phyloP scores from a whole-genome alignment of 2,113 vertebrate species.

The Neopipo cinnamomea region DNA sequence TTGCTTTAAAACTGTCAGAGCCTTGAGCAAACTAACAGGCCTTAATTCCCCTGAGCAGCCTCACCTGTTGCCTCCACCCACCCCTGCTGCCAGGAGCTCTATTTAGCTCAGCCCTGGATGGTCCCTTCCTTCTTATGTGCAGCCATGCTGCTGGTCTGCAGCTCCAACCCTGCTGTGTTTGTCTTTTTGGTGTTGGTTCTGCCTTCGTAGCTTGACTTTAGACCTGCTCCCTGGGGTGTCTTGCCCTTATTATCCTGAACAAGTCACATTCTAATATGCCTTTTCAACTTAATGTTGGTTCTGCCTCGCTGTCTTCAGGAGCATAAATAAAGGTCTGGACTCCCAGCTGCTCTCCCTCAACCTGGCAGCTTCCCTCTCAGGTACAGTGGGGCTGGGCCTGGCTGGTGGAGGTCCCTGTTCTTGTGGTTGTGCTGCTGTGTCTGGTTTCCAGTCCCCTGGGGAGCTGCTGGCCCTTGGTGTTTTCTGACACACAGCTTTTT shows the following conservation, averaged over 20 bases:
- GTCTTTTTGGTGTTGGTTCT: fast-evolving
- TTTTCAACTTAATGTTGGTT: fast-evolving
- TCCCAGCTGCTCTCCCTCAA: fast-evolving
- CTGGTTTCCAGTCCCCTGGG: background rate
- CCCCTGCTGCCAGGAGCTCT: background rate
- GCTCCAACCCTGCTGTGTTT: fast-evolving
- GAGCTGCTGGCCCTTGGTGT: background rate
- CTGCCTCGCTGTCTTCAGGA: fast-evolving
- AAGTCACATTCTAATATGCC: fast-evolving
- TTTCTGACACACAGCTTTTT: background rate
- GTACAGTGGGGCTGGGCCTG: fast-evolving
- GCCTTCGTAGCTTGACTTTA: fast-evolving
- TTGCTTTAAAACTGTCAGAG: background rate
- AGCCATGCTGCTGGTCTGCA: fast-evolving
- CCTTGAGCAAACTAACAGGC: background rate
- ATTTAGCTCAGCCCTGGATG: background rate
- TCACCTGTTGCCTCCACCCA: background rate
- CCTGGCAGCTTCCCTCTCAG: background rate
- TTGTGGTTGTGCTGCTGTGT: background rate
- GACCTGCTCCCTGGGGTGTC: fast-evolving
- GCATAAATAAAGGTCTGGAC: fast-evolving
- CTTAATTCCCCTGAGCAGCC: background rate
- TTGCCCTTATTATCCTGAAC: fast-evolving
- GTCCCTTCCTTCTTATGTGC: fast-evolving
- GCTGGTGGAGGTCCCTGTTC: background rate